Conservation (phyloP, 2,888 invertebrate species). For the Camponotus fellah region DNA sequence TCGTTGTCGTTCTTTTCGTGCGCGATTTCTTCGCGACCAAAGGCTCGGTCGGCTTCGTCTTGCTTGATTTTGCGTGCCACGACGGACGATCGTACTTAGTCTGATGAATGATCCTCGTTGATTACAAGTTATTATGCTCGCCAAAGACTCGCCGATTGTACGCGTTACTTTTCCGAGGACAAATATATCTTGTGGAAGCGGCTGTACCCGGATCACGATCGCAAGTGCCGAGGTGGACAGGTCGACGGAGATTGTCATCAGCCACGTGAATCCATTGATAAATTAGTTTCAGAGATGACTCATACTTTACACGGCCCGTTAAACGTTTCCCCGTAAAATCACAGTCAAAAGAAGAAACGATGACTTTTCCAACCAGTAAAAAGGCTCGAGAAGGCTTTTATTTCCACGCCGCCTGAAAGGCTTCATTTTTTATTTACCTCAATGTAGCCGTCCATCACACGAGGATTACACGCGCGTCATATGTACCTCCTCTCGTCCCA, state of each 20-base stretch:
- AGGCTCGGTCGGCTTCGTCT: neutral
- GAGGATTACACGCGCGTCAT: slow-evolving; percentile 39
- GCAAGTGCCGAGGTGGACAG: neutral
- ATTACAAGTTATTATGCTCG: slow-evolving; percentile 43
- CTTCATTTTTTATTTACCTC: slow-evolving; percentile 24
- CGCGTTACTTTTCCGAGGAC: neutral
- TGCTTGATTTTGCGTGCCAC: slow-evolving; percentile 26
- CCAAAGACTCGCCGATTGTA: neutral
- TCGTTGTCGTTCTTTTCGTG: neutral
- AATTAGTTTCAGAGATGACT: slow-evolving; percentile 31
- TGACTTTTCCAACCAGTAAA: neutral
- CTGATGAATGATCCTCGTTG: slow-evolving; percentile 45
- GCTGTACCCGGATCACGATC: neutral
- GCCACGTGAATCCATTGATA: slow-evolving; percentile 6
- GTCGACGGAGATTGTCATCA: neutral
- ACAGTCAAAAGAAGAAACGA: neutral
- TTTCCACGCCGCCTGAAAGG: neutral
- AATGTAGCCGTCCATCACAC: neutral
- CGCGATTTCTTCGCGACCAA: slow-evolving; percentile 21
- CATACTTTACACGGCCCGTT: neutral
- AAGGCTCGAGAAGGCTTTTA: neutral
- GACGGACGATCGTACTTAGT: slow-evolving; percentile 28
- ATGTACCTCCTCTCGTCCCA: slow-evolving; percentile 14
- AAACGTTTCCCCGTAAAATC: slow-evolving; percentile 10
- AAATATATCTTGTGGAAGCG: neutral